Conservation (phyloP, 2,888 invertebrate species). For the Timandra comae region DNA sequence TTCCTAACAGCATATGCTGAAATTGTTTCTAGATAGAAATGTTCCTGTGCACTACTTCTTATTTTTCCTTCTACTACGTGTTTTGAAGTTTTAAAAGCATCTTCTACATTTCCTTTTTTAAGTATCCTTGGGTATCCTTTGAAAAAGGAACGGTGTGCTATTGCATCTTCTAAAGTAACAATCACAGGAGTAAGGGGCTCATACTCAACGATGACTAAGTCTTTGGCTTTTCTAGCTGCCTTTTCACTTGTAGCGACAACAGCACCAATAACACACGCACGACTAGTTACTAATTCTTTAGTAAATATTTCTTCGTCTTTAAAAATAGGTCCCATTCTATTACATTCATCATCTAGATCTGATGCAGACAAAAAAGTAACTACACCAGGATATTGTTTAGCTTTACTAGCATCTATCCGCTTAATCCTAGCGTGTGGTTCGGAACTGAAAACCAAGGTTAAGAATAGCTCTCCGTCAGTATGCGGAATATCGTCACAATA, state of each 20-base stretch:
- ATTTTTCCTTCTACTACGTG: conserved; percentile 82
- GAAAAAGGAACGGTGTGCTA: conserved; percentile 81
- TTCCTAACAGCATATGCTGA: conserved; percentile 79
- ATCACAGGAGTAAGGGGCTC: conserved; percentile 87
- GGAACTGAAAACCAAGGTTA: conserved; percentile 86
- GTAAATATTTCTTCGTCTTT: conserved; percentile 92
- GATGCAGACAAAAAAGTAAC: conserved; percentile 83
- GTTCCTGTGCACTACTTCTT: conserved; percentile 89
- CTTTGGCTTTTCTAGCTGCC: conserved; percentile 87
- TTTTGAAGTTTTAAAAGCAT: conserved; percentile 80
- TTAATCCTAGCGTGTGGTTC: conserved; percentile 88
- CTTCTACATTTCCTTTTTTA: conserved; percentile 80
- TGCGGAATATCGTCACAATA: conserved; percentile 92
- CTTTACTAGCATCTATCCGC: conserved; percentile 84
- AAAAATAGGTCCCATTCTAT: conserved; percentile 81
- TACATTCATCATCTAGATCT: conserved; percentile 82
- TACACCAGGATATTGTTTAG: conserved; percentile 85
- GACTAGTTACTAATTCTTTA: conserved; percentile 81
- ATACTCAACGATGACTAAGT: conserved; percentile 85
- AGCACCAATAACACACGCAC: conserved; percentile 88
- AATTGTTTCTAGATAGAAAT: conserved; percentile 92
- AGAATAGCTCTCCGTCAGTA: conserved; percentile 83
- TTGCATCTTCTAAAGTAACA: conserved; percentile 91
- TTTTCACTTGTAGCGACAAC: conserved; percentile 85
- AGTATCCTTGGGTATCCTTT: conserved; percentile 72